Evolutionary conservation across 2,888 invertebrate species (phyloP).

Genomic region (Linyphia triangularis): DNA sequence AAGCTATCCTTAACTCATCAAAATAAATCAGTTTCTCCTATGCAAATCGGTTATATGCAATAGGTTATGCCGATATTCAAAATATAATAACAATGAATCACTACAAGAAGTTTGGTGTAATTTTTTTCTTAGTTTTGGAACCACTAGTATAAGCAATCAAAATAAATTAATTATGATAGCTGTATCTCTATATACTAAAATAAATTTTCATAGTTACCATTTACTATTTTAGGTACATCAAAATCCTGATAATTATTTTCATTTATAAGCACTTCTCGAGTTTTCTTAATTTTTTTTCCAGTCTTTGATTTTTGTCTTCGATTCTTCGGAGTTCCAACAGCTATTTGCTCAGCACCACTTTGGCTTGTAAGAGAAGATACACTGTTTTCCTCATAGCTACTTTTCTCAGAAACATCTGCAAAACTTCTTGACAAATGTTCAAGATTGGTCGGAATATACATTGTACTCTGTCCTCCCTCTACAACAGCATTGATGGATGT

Average conservation of each 20-base stretch:
- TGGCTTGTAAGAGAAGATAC: conserved; percentile 35
- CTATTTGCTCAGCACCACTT: conserved; percentile 1
- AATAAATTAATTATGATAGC: too few relatives aligned
- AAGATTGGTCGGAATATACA: not conserved
- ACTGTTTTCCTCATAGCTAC: conserved; percentile 18
- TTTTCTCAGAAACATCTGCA: conserved; percentile 21
- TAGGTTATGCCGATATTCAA: too few relatives aligned
- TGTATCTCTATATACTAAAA: too few relatives aligned
- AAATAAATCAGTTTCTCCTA: too few relatives aligned
- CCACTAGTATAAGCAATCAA: too few relatives aligned
- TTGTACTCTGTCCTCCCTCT: conserved; percentile 28
- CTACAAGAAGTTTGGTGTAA: too few relatives aligned
- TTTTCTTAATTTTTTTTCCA: conserved; percentile 9
- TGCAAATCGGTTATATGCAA: too few relatives aligned
- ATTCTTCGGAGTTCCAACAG: not conserved
- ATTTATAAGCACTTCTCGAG: conserved; percentile 17
- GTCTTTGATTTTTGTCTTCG: not conserved
- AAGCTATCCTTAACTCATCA: too few relatives aligned
- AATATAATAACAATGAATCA: too few relatives aligned
- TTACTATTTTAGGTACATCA: too few relatives aligned
- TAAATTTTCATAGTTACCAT: too few relatives aligned
- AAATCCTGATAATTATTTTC: conserved; percentile 9
- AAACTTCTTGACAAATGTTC: not conserved
- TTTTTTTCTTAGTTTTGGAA: too few relatives aligned
- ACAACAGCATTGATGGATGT: conserved; percentile 63